These are phyloP conservation scores for Atractosteus spatula DNA, from an alignment of 2,113 vertebrate species.

Conservation along the genomic window DNA sequence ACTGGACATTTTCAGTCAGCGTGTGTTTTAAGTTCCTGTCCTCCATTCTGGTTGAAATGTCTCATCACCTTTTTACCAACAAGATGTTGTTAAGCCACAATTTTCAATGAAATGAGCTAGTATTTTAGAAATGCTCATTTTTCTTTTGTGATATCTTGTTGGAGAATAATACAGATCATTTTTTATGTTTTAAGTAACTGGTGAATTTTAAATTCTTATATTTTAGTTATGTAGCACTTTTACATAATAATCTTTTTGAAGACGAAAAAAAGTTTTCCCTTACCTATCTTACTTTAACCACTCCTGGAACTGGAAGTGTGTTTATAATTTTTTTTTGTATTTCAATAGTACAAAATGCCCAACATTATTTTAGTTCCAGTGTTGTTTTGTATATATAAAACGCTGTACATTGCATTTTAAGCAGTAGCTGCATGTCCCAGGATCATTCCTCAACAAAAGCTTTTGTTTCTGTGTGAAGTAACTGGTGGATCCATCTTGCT, in stretches of 20 bases:
- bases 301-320: constrained; percentile 74
- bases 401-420: constrained; percentile 82
- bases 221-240: constrained; percentile 75
- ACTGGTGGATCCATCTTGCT: constrained; percentile 77
- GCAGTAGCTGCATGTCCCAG: constrained; percentile 77
- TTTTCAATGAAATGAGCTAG: constrained; percentile 56
- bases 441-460: constrained; percentile 60
- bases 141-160: constrained; percentile 56
- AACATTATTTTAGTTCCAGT: constrained; percentile 75
- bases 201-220: constrained; percentile 63
- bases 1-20: constrained; percentile 67
- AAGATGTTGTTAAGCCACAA: constrained; percentile 49
- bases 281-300: constrained; percentile 28
- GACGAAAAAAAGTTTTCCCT: constrained; percentile 33
- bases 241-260: constrained; percentile 55
- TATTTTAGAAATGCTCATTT: constrained; percentile 72
- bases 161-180: constrained; percentile 67
- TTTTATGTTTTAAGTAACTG: constrained; percentile 52
- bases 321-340: constrained; percentile 77
- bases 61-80: constrained; percentile 50
- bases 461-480: constrained; percentile 77
- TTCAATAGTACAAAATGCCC: constrained; percentile 79
- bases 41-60: constrained; percentile 55
- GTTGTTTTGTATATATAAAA: constrained; percentile 83
- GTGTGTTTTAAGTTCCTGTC: constrained; percentile 53